Evolutionary conservation across 2,797 vertebrate species (phyloP).

Genomic region (Cygnus olor): DNA sequence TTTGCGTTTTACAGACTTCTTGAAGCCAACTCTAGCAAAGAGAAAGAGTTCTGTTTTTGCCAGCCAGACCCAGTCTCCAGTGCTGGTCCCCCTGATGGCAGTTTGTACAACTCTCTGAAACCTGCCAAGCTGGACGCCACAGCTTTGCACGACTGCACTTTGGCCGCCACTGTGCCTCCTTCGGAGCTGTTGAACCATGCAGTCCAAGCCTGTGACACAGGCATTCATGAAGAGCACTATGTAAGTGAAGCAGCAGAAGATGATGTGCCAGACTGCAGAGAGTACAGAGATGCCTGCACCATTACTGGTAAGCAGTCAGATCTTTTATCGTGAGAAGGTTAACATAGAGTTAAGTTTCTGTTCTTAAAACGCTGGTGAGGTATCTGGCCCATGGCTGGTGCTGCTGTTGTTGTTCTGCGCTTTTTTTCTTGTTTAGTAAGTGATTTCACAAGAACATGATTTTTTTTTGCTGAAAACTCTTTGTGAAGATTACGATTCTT

Average conservation of each 20-base stretch:
- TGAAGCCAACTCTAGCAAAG: neutral
- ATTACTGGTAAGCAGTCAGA: conserved; percentile 88
- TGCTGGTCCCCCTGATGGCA: conserved; percentile 86
- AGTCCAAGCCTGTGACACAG: conserved; percentile 73
- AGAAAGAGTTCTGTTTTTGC: neutral
- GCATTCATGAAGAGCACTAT: conserved; percentile 85
- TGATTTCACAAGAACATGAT: neutral
- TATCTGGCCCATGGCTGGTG: neutral
- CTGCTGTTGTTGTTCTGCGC: rapidly evolving
- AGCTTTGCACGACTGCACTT: conserved; percentile 85
- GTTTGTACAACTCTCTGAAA: conserved; percentile 86
- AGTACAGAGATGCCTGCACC: conserved; percentile 94
- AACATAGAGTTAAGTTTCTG: neutral
- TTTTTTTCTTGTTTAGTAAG: neutral
- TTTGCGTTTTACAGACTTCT: conserved; percentile 53
- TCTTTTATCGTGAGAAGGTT: neutral
- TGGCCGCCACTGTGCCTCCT: conserved; percentile 79
- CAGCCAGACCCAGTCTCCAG: conserved; percentile 63
- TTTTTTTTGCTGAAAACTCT: neutral
- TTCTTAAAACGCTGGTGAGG: neutral
- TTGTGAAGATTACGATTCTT: neutral
- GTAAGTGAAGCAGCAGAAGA: conserved; percentile 86
- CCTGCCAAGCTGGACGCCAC: conserved; percentile 97
- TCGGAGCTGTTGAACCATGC: conserved; percentile 65
- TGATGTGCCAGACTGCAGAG: conserved; percentile 75